These are phyloP conservation scores for Phyto melanocephala DNA, from an alignment of 2,888 invertebrate genomes.

Conservation along the genomic window DNA sequence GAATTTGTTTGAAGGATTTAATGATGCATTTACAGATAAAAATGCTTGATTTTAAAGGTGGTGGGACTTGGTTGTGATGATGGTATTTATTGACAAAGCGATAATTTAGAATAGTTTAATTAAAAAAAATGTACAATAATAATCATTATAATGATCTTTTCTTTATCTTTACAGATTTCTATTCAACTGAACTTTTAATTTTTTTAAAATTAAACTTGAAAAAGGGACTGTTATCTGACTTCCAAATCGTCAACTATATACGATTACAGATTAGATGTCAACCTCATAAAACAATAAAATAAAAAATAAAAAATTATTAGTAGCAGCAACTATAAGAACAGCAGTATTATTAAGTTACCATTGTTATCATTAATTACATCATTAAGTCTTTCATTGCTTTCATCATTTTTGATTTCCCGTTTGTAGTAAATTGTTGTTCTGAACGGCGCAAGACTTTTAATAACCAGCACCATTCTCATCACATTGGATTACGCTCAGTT, in stretches of 20 bases:
- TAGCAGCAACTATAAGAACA: background rate
- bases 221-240: background rate
- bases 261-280: no score
- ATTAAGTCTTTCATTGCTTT: background rate
- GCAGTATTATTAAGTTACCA: background rate
- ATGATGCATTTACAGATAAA: background rate
- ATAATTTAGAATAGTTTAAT: background rate
- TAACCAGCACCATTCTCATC: slow-evolving; percentile 68
- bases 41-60: background rate
- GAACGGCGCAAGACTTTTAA: slow-evolving; percentile 32
- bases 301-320: background rate
- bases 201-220: no score
- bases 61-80: no score
- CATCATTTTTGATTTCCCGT: background rate
- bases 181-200: no score
- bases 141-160: no score
- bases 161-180: slow-evolving; percentile 26
- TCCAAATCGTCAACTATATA: background rate
- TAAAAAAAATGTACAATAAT: background rate
- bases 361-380: background rate
- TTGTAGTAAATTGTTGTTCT: slow-evolving; percentile 9
- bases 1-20: background rate
- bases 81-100: no score
- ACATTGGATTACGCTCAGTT: slow-evolving; percentile 79
- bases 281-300: no score